A percentile compares a stretch with the other conserved stretches of the same genome.
These are phyloP conservation scores for Aplochiton taeniatus DNA, from an alignment of 2,797 vertebrate genomes.

Conservation along the genomic window DNA sequence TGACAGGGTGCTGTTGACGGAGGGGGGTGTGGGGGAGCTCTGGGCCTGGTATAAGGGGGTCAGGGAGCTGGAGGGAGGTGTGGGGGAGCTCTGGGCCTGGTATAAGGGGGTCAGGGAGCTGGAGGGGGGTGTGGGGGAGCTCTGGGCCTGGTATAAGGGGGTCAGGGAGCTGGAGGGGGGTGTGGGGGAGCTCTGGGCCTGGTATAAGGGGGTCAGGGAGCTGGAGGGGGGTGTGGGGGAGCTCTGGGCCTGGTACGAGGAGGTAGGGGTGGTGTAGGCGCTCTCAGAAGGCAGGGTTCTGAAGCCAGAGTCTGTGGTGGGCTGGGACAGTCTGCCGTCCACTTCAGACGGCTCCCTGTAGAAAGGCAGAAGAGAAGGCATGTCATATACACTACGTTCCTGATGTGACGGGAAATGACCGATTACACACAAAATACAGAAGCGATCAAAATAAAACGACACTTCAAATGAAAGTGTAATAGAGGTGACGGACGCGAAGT, in stretches of 20 bases:
- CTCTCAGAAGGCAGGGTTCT: slow-evolving; percentile 78
- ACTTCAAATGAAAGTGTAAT: too few relatives aligned
- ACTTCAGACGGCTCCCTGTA: slow-evolving; percentile 73
- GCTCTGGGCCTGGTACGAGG: slow-evolving; percentile 32
- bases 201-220: slow-evolving; percentile 46
- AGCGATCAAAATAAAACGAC: too few relatives aligned
- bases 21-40: slow-evolving; percentile 37
- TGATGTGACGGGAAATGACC: too few relatives aligned
- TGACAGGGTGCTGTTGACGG: slow-evolving; percentile 50
- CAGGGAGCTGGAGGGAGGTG: background rate
- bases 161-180: slow-evolving; percentile 45
- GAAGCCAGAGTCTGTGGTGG: slow-evolving; percentile 79
- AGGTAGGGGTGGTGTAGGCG: slow-evolving; percentile 55
- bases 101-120: too few relatives aligned
- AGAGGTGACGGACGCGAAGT: too few relatives aligned
- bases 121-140: too few relatives aligned
- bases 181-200: too few relatives aligned
- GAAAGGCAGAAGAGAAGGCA: slow-evolving; percentile 14
- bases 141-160: slow-evolving; percentile 23
- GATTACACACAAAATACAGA: too few relatives aligned
- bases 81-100: too few relatives aligned
- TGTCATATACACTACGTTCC: too few relatives aligned
- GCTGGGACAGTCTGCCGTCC: slow-evolving; percentile 80
- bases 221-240: slow-evolving; percentile 18
- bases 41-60: slow-evolving; percentile 24